Evolutionary conservation across 2,113 vertebrate species (phyloP), one percentile per base, ranked within the genome.

Genomic region (Corvus hawaiiensis): DNA sequence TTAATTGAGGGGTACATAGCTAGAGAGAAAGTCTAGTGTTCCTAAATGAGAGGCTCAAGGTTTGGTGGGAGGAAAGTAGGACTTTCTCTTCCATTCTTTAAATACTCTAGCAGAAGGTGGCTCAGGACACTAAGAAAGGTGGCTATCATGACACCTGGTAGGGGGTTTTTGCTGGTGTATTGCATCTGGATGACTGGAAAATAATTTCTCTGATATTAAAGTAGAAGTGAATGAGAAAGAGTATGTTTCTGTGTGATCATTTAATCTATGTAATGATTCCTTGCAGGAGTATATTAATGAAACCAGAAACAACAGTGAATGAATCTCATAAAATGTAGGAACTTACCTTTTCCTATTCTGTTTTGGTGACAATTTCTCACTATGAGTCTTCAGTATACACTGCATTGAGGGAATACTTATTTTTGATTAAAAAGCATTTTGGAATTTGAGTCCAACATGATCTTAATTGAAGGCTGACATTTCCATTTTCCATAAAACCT

Each of bases 381-480:
- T 86, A 9, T 74, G 86, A 46, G 3, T 84, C 37, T 43, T 81
- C 48, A 59, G 18, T 55, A 52, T 49, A 79, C 18, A 58, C 24
- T 62, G 5, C 16, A 81, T 6, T 35, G 35, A 89, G 46, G 21
- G 43, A 83, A 46, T 90, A 80, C 66, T 84, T 92, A 59, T 56
- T 90, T 97, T 81, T 77, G 6, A 84, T 92, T 95, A 88, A 95
- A 74, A 90, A 27, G 6, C 55, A 11, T 92, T 92, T 88, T 81
- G 41, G 39, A 90, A 81, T 91, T 87, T 81, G 41, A 89, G 63
- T 77, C 59, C 23, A 78, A 63, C 16, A 22, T 71, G 61, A 93
- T 84, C 64, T 88, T 94, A 94, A 86, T 97, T 94, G 75, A 96
- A 96, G 64, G 9, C 1, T 95, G 92, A 93, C 92, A 90, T 96